Evolutionary conservation across 2,888 invertebrate species (phyloP).

Genomic region (Lamellibrachia columna): DNA sequence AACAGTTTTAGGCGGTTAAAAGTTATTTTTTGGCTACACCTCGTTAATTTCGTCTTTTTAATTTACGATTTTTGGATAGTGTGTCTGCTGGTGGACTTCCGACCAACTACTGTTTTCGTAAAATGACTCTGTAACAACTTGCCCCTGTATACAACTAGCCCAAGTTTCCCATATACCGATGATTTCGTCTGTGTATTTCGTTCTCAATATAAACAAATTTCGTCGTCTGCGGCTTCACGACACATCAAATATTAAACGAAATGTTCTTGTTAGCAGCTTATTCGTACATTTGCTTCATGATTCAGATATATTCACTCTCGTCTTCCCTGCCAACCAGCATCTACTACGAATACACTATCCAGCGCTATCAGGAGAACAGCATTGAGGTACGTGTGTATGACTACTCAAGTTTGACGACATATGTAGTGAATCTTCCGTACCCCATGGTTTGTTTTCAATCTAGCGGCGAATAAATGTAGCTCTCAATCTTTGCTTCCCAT

Average conservation of each 20-base stretch:
- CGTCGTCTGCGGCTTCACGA: no score
- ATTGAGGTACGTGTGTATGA: not conserved
- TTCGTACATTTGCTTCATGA: not conserved
- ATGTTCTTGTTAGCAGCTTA: not conserved
- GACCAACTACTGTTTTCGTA: no score
- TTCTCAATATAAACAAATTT: no score
- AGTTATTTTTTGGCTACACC: no score
- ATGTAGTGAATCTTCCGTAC: not conserved
- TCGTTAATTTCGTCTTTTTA: no score
- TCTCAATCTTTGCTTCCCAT: not conserved
- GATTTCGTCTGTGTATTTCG: no score
- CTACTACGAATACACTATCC: constrained; percentile 31
- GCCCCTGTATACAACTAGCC: no score
- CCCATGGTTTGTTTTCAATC: not conserved
- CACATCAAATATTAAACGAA: not conserved
- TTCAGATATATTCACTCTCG: constrained; percentile 35
- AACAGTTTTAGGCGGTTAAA: no score
- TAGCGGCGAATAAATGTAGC: not conserved
- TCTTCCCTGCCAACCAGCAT: constrained; percentile 19
- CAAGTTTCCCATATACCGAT: no score
- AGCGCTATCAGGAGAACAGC: not conserved
- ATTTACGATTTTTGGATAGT: no score
- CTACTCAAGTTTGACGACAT: not conserved
- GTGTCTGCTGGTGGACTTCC: no score
- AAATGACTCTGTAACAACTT: no score